Base-by-base conservation (phyloP, 1,140 invertebrate genomes). In the Episyrphus balteatus region DNA sequence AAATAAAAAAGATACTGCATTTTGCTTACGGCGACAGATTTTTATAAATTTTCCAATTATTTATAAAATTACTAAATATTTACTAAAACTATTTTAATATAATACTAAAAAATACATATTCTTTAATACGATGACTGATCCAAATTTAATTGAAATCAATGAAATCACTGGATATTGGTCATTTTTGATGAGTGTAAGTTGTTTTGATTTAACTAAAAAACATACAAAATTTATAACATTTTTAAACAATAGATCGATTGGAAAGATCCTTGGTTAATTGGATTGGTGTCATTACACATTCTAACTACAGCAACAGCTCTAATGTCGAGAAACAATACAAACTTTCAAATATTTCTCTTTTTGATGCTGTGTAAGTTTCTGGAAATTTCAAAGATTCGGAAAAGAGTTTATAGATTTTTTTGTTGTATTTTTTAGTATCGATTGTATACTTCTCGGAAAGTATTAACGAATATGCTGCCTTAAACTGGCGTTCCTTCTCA, bases 391-490 rank as follows among this genome's bases (percentile, higher is more conserved):
- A n/a, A 15, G 1, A 15, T 39, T 6, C 38, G 39, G 13, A n/a
- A 31, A n/a, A 39, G 34, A 40, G 5, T 38, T 18, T 43, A 51
- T 32, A 46, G 44, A 2, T 33, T 42, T 14, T 21, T 42, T 46
- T 44, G 55, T 58, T 62, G 59, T 64, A 52, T 70, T 61, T 58
- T 75, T 76, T 69, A 90, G 87, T 92, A 56, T 68, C 88, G 12
- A 62, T 90, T 46, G 88, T 91, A 5, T 91, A 88, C 66, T 90
- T 87, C 57, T 88, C 88, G 30, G 87, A 92, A 71, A 85, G 76
- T 55, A 88, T 92, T 48, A 92, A 93, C 66, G 81, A 89, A 73
- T 75, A 88, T 44, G 89, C 86, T 15, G 86, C 88, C 0, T 76
- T 73, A 51, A 83, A 91, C 69, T 92, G 88, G 87, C 80, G 83